Base-by-base conservation (phyloP, 1,140 invertebrate species). In the Brachionus sp. region DNA sequence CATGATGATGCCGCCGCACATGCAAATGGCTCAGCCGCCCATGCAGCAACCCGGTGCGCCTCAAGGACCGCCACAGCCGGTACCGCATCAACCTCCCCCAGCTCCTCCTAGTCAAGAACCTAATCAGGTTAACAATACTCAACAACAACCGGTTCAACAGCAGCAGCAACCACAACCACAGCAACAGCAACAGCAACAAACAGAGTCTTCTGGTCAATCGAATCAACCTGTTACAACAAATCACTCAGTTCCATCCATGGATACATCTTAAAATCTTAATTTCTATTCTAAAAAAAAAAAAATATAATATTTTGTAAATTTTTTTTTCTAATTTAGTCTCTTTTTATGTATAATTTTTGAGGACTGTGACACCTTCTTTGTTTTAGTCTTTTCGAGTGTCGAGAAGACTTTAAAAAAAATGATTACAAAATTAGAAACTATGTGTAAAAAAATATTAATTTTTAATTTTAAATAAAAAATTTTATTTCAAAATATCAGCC, bases 271-370 rank as follows among this genome's bases (percentile, higher is more conserved):
- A 39, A 70, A 33, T n/a, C 33, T 35, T 42, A 37, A 39, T 39
- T 37, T 39, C 16, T 23, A 19, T 9, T 16, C 16, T n/a, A n/a
- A n/a, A n/a, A 57, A 3, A 16, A 19, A 23, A 57, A 53, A 57
- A 57, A 57, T 57, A 57, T 57, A n/a, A n/a, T 57, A 57, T 57
- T 39, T 70, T 70, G 66, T 70, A 70, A 70, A 70, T 70, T 70
- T 70, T 70, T 66, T 66, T 66, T 33, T 66, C 13, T 16, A 70
- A 70, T 70, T 70, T 66, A 37, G 64, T 66, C 64, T 66, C 64
- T 70, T 70, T 70, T 70, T 70, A 39, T 70, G 66, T 70, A 70
- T 70, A 70, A 42, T 70, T 37, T 39, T 70, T 70, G 64, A 66
- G 64, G 64, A 66, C 64, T 66, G 64, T 66, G 33, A 66, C 64